Percentiles rank a stretch among this genome's conserved stretches.
Conservation (phyloP, 2,888 invertebrate genomes). For the Heteropelma amictum region DNA sequence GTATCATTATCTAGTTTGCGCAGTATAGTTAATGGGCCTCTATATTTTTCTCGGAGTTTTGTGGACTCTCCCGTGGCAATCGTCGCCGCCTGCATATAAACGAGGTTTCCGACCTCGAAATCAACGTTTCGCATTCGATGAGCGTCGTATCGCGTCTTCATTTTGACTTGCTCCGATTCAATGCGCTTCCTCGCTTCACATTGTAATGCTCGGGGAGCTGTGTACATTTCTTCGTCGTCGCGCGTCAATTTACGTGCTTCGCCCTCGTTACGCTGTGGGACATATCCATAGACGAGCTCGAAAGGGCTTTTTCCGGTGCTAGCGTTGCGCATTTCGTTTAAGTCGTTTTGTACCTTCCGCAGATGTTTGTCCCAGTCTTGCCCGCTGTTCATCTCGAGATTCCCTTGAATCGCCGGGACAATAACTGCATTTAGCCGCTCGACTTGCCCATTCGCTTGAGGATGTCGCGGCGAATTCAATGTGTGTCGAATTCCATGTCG, state of each 20-base stretch:
- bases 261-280: background rate
- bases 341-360: background rate
- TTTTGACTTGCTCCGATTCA: background rate
- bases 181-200: background rate
- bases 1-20: constrained; percentile 34
- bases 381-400: background rate
- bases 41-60: background rate
- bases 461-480: background rate
- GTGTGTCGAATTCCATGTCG: constrained; percentile 19
- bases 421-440: background rate
- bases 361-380: background rate
- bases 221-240: background rate
- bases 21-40: constrained; percentile 26
- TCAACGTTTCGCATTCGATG: background rate
- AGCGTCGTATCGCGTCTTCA: constrained; percentile 2
- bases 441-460: background rate
- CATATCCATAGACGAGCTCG: background rate
- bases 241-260: background rate
- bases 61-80: background rate
- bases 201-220: background rate
- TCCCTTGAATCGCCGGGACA: background rate
- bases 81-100: background rate
- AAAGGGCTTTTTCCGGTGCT: background rate
- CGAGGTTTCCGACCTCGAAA: background rate
- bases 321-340: background rate